Evolutionary conservation across 30 jellyfish, hydroid and myxozoan genomes (phyloP).

Genomic region (Haliclystus octoradiatus): DNA sequence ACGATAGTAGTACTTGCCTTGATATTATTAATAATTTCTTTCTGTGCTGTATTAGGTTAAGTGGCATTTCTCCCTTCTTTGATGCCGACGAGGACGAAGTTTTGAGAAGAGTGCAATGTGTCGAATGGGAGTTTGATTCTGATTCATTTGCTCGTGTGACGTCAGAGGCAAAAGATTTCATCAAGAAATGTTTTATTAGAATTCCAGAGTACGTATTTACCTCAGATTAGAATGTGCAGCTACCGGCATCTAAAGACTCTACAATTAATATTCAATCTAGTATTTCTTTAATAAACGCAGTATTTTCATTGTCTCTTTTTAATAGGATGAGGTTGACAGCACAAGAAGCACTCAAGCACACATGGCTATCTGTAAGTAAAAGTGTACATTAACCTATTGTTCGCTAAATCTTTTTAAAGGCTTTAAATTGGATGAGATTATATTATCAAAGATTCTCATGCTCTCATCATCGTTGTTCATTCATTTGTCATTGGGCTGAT

Average conservation of each 20-base stretch:
- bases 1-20: too few species aligned
- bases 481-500: too few species aligned
- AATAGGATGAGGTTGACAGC: conserved; percentile 79
- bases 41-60: conserved; percentile 34
- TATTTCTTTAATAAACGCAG: too few species aligned
- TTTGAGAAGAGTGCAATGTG: conserved; percentile 52
- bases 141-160: conserved; percentile 67
- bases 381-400: background rate
- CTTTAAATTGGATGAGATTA: too few species aligned
- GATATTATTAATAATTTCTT: background rate
- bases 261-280: background rate
- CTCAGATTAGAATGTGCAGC: background rate
- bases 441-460: too few species aligned
- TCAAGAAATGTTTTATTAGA: conserved; percentile 62
- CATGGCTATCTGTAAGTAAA: conserved; percentile 82
- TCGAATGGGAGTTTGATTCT: conserved; percentile 64
- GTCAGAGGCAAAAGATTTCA: conserved; percentile 92
- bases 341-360: conserved; percentile 75
- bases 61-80: conserved; percentile 94
- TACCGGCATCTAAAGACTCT: background rate
- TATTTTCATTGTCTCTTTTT: too few species aligned
- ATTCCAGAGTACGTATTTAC: conserved; percentile 57
- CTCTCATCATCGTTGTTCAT: too few species aligned
- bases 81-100: conserved; percentile 83
- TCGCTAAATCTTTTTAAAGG: too few species aligned